A percentile compares a stretch with the other conserved stretches of the same genome.
Conservation (phyloP, 2,888 invertebrate genomes). For the Hirtodrosophila trivittata region DNA sequence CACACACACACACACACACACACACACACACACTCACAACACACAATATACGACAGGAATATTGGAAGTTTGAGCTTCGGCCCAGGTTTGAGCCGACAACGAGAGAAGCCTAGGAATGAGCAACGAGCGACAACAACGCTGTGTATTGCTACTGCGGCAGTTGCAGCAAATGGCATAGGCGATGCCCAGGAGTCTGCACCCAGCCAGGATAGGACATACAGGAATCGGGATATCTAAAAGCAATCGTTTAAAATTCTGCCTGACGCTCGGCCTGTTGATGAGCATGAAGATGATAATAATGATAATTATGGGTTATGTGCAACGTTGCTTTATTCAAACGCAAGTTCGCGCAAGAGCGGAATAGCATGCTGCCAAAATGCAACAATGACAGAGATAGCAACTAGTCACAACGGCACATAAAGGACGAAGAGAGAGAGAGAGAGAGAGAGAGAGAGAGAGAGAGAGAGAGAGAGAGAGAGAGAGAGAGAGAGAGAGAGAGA, state of each 20-base stretch:
- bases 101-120: conserved; percentile 12
- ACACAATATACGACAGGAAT: conserved; percentile 43
- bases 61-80: conserved; percentile 56
- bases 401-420: not conserved
- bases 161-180: conserved; percentile 15
- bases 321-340: conserved; percentile 3
- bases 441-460: not conserved
- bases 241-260: conserved; percentile 31
- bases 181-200: conserved; percentile 8
- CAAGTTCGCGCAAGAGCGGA: conserved; percentile 15
- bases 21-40: too few relatives aligned
- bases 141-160: conserved; percentile 11
- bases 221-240: conserved; percentile 20
- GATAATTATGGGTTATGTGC: conserved; percentile 6
- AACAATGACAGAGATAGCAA: conserved; percentile 2
- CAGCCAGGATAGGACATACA: conserved; percentile 12
- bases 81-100: conserved; percentile 1
- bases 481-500: not conserved
- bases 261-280: conserved; percentile 6
- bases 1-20: too few relatives aligned
- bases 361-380: conserved; percentile 15
- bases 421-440: not conserved
- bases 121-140: conserved; percentile 4
- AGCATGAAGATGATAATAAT: conserved; percentile 22
- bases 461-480: not conserved